A percentile compares a stretch with the other conserved stretches of the same genome.
phyloP scores from a whole-genome alignment of 2,797 vertebrate genomes.

The Crax fasciolata region DNA sequence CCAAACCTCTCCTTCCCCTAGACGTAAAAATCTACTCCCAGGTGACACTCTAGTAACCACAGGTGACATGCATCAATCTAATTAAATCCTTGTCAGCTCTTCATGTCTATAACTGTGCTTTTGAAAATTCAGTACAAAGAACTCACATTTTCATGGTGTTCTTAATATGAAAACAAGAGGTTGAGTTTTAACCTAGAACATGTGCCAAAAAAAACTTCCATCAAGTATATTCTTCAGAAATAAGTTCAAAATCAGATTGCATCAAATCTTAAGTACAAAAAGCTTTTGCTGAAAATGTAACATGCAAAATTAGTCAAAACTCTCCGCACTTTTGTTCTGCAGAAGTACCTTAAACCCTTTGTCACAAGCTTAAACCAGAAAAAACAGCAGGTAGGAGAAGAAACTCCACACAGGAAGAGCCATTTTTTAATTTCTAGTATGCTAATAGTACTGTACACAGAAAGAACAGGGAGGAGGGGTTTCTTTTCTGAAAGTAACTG shows the following conservation, averaged over 20 bases:
- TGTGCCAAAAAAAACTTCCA: not conserved
- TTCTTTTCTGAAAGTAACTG: slow-evolving; percentile 80
- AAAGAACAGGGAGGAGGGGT: not conserved
- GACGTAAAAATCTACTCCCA: not conserved
- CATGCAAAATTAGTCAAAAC: not conserved
- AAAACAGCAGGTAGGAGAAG: not conserved
- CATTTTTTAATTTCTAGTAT: not conserved
- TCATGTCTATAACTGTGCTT: not conserved
- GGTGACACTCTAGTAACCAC: not conserved
- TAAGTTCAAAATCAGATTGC: not conserved
- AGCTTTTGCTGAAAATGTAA: not conserved
- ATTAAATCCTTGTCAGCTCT: not conserved
- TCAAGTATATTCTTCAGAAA: slow-evolving; percentile 25
- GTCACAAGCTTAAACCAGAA: not conserved
- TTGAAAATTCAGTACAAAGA: not conserved
- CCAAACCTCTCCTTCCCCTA: not conserved
- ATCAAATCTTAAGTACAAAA: not conserved
- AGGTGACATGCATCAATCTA: not conserved
- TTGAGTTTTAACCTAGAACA: not conserved
- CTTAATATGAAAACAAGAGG: not conserved
- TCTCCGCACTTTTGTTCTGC: not conserved
- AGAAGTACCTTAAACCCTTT: slow-evolving; percentile 5
- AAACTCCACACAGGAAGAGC: not conserved
- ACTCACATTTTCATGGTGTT: not conserved
- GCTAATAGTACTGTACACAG: not conserved